These are phyloP conservation scores for Lutjanus argentimaculatus DNA, from an alignment of 2,797 vertebrate genomes.

Conservation along the genomic window DNA sequence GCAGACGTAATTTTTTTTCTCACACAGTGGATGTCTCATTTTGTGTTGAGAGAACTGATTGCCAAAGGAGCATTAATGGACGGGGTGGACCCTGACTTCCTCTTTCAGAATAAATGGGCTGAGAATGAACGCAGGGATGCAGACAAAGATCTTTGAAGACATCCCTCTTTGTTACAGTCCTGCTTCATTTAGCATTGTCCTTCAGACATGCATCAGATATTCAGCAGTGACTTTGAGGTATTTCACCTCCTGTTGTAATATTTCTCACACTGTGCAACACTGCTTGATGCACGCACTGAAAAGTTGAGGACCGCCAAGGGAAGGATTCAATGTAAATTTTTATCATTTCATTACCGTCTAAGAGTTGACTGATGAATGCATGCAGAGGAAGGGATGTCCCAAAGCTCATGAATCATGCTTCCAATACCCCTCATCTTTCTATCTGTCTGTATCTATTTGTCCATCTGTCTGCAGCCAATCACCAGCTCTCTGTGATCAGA, in stretches of 20 bases:
- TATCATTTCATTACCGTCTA: slow-evolving; percentile 17
- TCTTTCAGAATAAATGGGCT: slow-evolving; percentile 6
- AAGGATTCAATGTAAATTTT: slow-evolving; percentile 27
- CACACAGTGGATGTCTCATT: background rate
- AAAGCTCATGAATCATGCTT: slow-evolving; percentile 6
- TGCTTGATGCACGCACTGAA: background rate
- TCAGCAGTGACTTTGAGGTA: background rate
- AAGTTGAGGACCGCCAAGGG: background rate
- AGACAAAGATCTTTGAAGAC: background rate
- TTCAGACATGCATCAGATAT: slow-evolving; percentile 11
- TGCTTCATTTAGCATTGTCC: background rate
- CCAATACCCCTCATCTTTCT: background rate
- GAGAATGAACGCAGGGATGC: background rate
- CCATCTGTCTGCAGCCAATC: background rate
- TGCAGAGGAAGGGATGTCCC: background rate
- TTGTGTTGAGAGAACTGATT: slow-evolving; percentile 15
- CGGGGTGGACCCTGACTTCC: background rate
- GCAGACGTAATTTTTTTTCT: background rate
- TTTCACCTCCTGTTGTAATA: background rate
- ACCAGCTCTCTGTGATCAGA: background rate
- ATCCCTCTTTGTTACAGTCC: background rate
- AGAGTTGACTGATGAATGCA: slow-evolving; percentile 17
- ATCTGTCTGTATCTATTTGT: background rate
- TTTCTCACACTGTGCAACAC: background rate
- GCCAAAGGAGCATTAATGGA: background rate